These are phyloP conservation scores for Pseudomyrmex dendroicus DNA, from an alignment of 1,140 invertebrate genomes.

Conservation along the genomic window DNA sequence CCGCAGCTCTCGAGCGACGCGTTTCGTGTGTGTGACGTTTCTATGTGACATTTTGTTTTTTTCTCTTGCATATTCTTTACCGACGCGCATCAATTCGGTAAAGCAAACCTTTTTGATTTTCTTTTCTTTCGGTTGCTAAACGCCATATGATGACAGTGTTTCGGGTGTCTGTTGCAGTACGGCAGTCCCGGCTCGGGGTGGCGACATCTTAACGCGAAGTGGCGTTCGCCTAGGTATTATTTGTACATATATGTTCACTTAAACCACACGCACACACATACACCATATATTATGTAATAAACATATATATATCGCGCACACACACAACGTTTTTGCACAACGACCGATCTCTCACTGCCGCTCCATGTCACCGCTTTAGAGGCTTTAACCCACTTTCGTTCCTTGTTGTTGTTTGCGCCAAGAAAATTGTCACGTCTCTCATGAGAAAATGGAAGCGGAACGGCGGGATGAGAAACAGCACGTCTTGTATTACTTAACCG, in stretches of 20 bases:
- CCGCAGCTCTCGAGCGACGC: conserved; percentile 1
- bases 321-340: conserved; percentile 40
- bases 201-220: conserved; percentile 83
- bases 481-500: not conserved
- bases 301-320: conserved; percentile 2
- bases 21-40: not conserved
- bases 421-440: conserved; percentile 29
- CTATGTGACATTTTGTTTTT: not conserved
- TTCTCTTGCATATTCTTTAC: conserved; percentile 44
- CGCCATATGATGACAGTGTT: conserved; percentile 78
- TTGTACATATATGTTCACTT: conserved; percentile 69
- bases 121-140: conserved; percentile 63
- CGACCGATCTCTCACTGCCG: conserved; percentile 29
- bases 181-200: conserved; percentile 84
- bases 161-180: conserved; percentile 84
- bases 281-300: conserved; percentile 47
- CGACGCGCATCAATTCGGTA: conserved; percentile 64
- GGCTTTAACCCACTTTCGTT: conserved; percentile 44
- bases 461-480: conserved; percentile 34
- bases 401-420: conserved; percentile 26
- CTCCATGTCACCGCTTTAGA: conserved; percentile 36
- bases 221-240: conserved; percentile 83
- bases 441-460: conserved; percentile 38
- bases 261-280: conserved; percentile 53
- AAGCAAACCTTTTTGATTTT: conserved; percentile 38